These are phyloP conservation scores for Petrocephalus zakoni DNA, from an alignment of 2,113 vertebrate genomes.

Conservation along the genomic window DNA sequence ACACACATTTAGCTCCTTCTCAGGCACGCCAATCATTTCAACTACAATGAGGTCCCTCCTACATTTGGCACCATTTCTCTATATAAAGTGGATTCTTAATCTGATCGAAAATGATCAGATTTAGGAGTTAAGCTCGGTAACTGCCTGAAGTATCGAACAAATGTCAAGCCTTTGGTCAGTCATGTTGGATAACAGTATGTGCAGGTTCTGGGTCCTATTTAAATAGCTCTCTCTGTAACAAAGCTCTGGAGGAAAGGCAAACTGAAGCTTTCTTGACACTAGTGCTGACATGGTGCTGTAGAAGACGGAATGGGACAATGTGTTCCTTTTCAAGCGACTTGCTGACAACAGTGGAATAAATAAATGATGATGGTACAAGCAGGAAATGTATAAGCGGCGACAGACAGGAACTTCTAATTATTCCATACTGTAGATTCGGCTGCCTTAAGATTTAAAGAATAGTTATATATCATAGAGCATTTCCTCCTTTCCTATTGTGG, in stretches of 20 bases:
- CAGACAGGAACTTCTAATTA: neutral
- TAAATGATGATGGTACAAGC: neutral
- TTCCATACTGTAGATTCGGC: neutral
- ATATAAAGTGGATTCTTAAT: neutral
- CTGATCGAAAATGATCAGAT: neutral
- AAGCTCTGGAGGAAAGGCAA: neutral
- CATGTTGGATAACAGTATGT: constrained; percentile 23
- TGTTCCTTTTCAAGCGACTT: neutral
- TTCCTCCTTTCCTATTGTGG: neutral
- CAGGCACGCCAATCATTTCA: neutral
- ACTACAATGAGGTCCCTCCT: neutral
- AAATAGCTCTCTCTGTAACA: neutral
- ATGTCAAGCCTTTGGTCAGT: constrained; percentile 29
- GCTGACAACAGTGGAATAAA: neutral
- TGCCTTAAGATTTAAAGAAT: neutral
- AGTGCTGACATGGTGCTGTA: constrained; percentile 2
- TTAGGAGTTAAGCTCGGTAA: neutral
- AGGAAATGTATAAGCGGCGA: neutral
- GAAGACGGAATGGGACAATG: neutral
- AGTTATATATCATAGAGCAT: neutral
- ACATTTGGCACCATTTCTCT: neutral
- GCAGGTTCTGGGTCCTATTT: neutral
- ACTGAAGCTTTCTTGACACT: neutral
- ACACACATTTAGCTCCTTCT: neutral
- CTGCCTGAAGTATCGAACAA: constrained; percentile 15